Conservation (phyloP, 1,140 invertebrate genomes). For the Heliconius hermathena region DNA sequence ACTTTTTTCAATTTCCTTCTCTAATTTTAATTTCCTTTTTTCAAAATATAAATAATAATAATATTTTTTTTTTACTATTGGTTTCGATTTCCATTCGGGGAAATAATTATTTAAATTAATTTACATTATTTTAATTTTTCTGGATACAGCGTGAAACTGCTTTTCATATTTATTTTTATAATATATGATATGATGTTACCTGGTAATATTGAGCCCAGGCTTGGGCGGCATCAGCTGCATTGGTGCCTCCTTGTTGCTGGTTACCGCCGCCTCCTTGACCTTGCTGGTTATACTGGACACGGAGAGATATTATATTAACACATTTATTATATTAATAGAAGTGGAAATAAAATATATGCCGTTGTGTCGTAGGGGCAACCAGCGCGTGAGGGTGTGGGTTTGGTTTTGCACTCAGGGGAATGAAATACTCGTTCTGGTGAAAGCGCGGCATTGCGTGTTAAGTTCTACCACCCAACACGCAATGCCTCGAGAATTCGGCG, state of each 20-base stretch:
- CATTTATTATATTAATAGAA: not conserved
- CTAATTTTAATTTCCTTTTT: no score
- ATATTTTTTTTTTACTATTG: no score
- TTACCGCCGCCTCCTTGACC: constrained; percentile 35
- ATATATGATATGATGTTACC: constrained; percentile 43
- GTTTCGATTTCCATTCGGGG: no score
- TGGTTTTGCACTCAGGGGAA: no score
- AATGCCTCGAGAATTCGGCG: not conserved
- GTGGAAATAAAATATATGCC: no score
- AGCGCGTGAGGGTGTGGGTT: no score
- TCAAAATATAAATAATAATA: no score
- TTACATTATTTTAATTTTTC: no score
- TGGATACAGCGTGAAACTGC: not conserved
- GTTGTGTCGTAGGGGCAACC: no score
- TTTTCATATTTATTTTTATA: not conserved
- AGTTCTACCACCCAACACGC: not conserved
- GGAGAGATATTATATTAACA: not conserved
- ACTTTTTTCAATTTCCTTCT: no score
- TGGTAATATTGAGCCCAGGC: constrained; percentile 75
- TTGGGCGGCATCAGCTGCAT: constrained; percentile 53
- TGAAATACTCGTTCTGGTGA: no score
- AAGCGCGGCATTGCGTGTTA: no score
- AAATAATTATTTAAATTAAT: not conserved
- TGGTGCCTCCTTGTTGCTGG: constrained; percentile 35
- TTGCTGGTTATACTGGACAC: constrained; percentile 40